These are phyloP conservation scores for Anas bahamensis DNA, from an alignment of 2,797 vertebrate species.

Conservation along the genomic window DNA sequence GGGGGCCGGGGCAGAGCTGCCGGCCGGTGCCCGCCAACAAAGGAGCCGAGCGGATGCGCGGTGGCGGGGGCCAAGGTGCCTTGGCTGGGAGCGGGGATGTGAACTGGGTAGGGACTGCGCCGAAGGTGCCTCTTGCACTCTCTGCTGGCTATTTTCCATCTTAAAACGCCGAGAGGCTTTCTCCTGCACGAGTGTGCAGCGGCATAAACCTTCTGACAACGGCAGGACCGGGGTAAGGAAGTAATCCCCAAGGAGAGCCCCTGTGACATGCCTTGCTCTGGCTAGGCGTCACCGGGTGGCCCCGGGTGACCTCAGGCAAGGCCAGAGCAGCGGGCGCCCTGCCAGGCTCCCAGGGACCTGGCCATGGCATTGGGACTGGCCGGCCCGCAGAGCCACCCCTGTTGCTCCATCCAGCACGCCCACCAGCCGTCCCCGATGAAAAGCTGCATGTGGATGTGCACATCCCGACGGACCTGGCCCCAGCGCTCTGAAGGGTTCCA, in stretches of 20 bases:
- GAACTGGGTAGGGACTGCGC: neutral
- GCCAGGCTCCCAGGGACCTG: neutral
- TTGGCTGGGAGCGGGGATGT: neutral
- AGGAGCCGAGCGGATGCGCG: fast-evolving
- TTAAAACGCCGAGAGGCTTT: neutral
- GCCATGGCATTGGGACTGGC: fast-evolving
- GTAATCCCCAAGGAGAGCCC: neutral
- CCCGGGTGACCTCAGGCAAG: no score
- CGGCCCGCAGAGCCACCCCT: fast-evolving
- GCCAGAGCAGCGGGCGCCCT: no score
- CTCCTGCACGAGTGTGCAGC: neutral
- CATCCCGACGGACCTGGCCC: neutral
- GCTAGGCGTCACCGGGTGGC: neutral
- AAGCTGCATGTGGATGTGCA: fast-evolving
- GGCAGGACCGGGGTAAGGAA: neutral
- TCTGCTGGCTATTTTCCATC: neutral
- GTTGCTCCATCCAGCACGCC: neutral
- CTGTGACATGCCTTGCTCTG: neutral
- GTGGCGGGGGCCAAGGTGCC: neutral
- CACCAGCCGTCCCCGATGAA: neutral
- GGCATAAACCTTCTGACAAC: neutral
- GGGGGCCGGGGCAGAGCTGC: no score
- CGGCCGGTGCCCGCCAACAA: neutral
- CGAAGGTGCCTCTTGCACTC: constrained; percentile 13
- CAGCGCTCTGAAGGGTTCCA: neutral